phyloP scores from a whole-genome alignment of 1,140 invertebrate genomes.

The Antheraea mylitta region DNA sequence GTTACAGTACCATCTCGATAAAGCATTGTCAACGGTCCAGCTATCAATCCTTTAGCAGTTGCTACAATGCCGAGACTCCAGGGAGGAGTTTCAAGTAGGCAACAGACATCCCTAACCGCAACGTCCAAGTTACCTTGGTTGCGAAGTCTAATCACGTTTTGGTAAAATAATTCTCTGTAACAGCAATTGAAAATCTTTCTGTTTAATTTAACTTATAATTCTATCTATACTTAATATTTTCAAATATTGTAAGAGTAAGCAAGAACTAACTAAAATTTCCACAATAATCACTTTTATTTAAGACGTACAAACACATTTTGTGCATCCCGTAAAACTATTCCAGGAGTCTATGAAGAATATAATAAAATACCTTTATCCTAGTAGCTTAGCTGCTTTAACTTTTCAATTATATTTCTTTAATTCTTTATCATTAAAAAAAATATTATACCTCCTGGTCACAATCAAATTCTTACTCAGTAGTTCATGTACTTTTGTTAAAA shows the following conservation, averaged over 20 bases:
- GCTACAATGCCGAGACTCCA: slow-evolving; percentile 87
- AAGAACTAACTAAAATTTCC: too few relatives aligned
- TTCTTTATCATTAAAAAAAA: too few relatives aligned
- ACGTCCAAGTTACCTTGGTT: slow-evolving; percentile 81
- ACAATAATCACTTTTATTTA: too few relatives aligned
- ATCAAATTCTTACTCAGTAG: slow-evolving; percentile 61
- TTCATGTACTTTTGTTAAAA: slow-evolving; percentile 67
- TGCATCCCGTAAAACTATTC: too few relatives aligned
- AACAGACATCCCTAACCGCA: slow-evolving; percentile 84
- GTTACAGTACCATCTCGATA: slow-evolving; percentile 81
- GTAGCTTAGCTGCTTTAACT: too few relatives aligned
- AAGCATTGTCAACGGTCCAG: slow-evolving; percentile 85
- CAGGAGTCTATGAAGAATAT: too few relatives aligned
- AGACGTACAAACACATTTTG: too few relatives aligned
- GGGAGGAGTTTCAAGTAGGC: slow-evolving; percentile 84
- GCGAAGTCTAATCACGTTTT: slow-evolving; percentile 78
- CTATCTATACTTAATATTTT: too few relatives aligned
- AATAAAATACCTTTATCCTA: too few relatives aligned
- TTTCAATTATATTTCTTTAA: too few relatives aligned
- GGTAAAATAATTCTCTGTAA: slow-evolving; percentile 80
- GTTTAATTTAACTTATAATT: too few relatives aligned
- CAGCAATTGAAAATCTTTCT: not conserved
- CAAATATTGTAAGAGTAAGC: too few relatives aligned
- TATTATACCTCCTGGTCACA: slow-evolving; percentile 64
- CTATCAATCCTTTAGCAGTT: slow-evolving; percentile 89